A percentile compares a stretch with the other conserved stretches of the same genome.
Evolutionary conservation across 2,797 vertebrate species (phyloP).

Genomic region (Notoglanidium macrostoma): DNA sequence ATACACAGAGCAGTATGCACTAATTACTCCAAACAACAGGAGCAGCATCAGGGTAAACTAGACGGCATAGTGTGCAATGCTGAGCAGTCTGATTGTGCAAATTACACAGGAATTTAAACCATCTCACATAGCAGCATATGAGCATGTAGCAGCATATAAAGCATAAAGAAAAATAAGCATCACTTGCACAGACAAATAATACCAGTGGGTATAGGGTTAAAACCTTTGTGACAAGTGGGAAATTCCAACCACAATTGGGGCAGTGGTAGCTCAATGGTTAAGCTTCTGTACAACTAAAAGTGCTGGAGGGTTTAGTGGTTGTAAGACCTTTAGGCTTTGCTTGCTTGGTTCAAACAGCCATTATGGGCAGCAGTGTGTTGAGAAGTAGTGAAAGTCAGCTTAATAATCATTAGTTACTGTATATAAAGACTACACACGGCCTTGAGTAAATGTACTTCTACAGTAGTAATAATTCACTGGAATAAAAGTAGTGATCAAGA

Average conservation of each 20-base stretch:
- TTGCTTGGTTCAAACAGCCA: neutral
- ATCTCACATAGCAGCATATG: neutral
- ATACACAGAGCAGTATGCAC: slow-evolving; percentile 3
- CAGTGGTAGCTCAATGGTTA: neutral
- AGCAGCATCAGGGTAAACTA: neutral
- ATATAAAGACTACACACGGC: neutral
- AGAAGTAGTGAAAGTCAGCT: neutral
- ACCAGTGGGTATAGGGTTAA: neutral
- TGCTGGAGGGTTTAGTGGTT: neutral
- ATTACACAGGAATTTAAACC: neutral
- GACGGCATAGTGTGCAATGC: neutral
- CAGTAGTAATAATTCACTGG: neutral
- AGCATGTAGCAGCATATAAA: neutral
- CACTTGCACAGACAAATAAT: neutral
- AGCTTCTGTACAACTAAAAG: neutral
- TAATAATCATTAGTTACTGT: neutral
- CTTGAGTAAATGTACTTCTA: neutral
- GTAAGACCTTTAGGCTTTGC: neutral
- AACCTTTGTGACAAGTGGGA: neutral
- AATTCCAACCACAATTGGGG: neutral
- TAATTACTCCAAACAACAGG: slow-evolving; percentile 7
- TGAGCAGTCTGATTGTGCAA: neutral
- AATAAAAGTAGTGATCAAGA: neutral
- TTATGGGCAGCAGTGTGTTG: neutral
- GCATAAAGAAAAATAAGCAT: neutral